These are phyloP conservation scores for Antechinus stuartii DNA, from an alignment of 2,113 vertebrate species.

Conservation along the genomic window DNA sequence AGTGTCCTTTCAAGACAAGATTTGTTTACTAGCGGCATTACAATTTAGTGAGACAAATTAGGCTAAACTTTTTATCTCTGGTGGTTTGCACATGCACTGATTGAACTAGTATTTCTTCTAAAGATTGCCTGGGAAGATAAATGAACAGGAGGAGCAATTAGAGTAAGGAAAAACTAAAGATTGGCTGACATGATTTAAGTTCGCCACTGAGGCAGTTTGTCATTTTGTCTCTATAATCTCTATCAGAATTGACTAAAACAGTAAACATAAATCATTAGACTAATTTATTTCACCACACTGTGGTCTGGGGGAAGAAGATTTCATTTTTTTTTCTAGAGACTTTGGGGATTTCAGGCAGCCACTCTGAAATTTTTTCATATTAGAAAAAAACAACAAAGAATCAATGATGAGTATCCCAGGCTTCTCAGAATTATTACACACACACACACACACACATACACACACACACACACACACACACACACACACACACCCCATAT, in stretches of 20 bases:
- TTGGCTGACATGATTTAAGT: slow-evolving; percentile 93
- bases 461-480: neutral
- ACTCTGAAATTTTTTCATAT: slow-evolving; percentile 82
- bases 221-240: slow-evolving; percentile 94
- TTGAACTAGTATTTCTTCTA: slow-evolving; percentile 93
- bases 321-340: slow-evolving; percentile 84
- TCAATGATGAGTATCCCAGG: slow-evolving; percentile 81
- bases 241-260: slow-evolving; percentile 93
- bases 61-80: slow-evolving; percentile 92
- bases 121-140: slow-evolving; percentile 92
- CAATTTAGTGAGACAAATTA: slow-evolving; percentile 92
- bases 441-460: neutral
- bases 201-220: slow-evolving; percentile 90
- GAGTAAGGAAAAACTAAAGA: slow-evolving; percentile 93
- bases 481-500: slow-evolving; percentile 62
- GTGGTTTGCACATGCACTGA: slow-evolving; percentile 90
- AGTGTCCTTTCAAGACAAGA: slow-evolving; percentile 84
- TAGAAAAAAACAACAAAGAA: slow-evolving; percentile 69
- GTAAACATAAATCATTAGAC: slow-evolving; percentile 94
- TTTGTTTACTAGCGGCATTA: slow-evolving; percentile 89
- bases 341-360: slow-evolving; percentile 82
- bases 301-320: slow-evolving; percentile 85
- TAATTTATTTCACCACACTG: slow-evolving; percentile 91
- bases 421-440: slow-evolving; percentile 71
- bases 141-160: slow-evolving; percentile 91